phyloP scores from a whole-genome alignment of 2,113 vertebrate genomes.

The Podarcis raffonei region DNA sequence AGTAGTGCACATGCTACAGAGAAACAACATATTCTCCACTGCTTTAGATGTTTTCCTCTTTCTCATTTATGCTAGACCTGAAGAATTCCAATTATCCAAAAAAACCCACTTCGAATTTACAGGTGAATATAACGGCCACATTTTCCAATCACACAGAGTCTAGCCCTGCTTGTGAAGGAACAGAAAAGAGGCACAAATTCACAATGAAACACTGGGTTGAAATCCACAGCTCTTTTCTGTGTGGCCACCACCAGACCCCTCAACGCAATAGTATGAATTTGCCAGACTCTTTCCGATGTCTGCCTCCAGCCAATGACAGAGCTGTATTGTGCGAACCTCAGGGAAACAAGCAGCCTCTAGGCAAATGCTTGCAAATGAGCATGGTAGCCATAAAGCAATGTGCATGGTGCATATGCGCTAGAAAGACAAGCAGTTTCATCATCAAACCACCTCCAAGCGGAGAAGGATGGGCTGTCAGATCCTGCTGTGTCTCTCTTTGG shows the following conservation, averaged over 20 bases:
- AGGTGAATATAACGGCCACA: neutral
- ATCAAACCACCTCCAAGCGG: too few relatives aligned
- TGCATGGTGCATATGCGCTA: neutral
- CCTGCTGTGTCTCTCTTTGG: neutral
- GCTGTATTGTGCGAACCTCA: neutral
- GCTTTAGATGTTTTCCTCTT: neutral
- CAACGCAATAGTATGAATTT: neutral
- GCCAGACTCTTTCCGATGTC: neutral
- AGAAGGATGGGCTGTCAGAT: neutral
- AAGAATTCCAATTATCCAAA: neutral
- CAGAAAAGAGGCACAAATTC: neutral
- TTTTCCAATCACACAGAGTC: neutral
- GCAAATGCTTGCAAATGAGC: slow-evolving; percentile 10
- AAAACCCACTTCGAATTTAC: neutral
- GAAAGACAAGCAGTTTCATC: neutral
- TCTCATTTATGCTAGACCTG: neutral
- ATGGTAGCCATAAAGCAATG: neutral
- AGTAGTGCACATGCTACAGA: neutral
- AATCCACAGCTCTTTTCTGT: neutral
- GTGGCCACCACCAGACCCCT: neutral
- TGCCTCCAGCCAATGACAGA: neutral
- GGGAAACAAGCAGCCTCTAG: neutral
- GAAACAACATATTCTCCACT: neutral
- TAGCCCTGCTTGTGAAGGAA: neutral
- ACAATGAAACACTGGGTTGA: neutral